Percentiles rank a stretch among this genome's conserved stretches.
Conservation (phyloP, 2,888 invertebrate species). For the Pollenia labialis region DNA sequence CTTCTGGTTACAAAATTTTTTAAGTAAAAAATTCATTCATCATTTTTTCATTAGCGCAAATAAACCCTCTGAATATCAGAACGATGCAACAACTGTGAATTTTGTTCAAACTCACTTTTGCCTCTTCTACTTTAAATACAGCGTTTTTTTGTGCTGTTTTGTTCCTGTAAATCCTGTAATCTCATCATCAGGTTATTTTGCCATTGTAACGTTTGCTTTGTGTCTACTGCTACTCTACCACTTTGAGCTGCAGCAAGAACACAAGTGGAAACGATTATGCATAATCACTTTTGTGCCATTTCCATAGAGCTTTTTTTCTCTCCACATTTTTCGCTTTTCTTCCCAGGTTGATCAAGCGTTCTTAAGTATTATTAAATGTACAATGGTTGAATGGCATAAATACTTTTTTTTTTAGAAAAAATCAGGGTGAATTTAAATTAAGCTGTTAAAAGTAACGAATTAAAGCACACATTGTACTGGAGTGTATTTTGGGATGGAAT, state of each 20-base stretch:
- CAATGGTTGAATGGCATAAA: conserved; percentile 67
- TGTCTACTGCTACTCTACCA: conserved; percentile 60
- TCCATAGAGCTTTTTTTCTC: conserved; percentile 36
- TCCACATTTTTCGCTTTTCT: background rate
- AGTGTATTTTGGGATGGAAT: background rate
- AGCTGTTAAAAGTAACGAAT: conserved; percentile 73
- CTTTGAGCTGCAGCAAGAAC: conserved; percentile 51
- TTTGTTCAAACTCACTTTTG: conserved; percentile 27
- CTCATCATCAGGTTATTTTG: conserved; percentile 75
- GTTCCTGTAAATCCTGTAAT: conserved; percentile 73
- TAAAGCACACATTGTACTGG: conserved; percentile 53
- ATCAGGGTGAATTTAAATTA: conserved; percentile 72
- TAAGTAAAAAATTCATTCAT: conserved; percentile 49
- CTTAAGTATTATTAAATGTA: conserved; percentile 72
- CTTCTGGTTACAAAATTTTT: conserved; percentile 60
- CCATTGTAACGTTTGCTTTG: conserved; percentile 57
- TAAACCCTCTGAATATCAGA: conserved; percentile 14
- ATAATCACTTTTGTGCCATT: conserved; percentile 76
- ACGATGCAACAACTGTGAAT: conserved; percentile 70
- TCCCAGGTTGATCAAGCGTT: conserved; percentile 76
- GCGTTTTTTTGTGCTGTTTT: conserved; percentile 56
- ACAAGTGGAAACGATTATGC: conserved; percentile 77
- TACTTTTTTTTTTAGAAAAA: conserved; percentile 32
- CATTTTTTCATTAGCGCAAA: conserved; percentile 57
- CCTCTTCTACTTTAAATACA: conserved; percentile 31